phyloP scores from a whole-genome alignment of 2,113 vertebrate species.

The Cathartes aura region DNA sequence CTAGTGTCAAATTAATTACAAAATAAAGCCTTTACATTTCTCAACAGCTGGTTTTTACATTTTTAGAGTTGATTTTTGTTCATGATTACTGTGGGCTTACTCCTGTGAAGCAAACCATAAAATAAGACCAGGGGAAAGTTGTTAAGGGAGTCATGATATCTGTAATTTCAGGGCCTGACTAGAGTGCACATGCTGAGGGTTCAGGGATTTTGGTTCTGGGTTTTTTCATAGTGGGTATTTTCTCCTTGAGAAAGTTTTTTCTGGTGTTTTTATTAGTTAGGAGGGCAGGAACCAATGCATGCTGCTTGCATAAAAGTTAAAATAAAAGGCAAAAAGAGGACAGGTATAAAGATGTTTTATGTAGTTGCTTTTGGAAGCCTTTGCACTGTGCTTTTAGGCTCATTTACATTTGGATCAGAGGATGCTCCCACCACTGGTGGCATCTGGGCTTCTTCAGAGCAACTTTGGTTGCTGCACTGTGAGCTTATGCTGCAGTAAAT shows the following conservation, averaged over 20 bases:
- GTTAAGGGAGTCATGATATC: background rate
- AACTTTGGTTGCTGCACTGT: background rate
- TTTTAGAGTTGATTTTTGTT: background rate
- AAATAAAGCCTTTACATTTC: background rate
- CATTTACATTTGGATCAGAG: background rate
- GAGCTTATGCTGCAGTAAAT: background rate
- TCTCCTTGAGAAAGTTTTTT: background rate
- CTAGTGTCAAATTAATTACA: background rate
- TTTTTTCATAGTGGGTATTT: background rate
- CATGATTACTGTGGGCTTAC: background rate
- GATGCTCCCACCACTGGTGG: background rate
- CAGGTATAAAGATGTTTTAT: background rate
- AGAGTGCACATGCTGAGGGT: background rate
- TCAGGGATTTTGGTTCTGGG: background rate
- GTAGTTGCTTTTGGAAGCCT: background rate
- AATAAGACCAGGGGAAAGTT: background rate
- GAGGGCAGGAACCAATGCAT: background rate
- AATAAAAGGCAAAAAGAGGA: background rate
- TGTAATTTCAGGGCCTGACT: background rate
- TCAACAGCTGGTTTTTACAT: background rate
- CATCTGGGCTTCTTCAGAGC: background rate
- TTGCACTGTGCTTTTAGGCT: background rate
- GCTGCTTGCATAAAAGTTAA: background rate
- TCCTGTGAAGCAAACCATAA: background rate
- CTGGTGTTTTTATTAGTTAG: background rate